A percentile compares a stretch with the other conserved stretches of the same genome.
These are phyloP conservation scores for Lasioglossum albipes DNA, from an alignment of 1,140 invertebrate genomes.

Conservation along the genomic window DNA sequence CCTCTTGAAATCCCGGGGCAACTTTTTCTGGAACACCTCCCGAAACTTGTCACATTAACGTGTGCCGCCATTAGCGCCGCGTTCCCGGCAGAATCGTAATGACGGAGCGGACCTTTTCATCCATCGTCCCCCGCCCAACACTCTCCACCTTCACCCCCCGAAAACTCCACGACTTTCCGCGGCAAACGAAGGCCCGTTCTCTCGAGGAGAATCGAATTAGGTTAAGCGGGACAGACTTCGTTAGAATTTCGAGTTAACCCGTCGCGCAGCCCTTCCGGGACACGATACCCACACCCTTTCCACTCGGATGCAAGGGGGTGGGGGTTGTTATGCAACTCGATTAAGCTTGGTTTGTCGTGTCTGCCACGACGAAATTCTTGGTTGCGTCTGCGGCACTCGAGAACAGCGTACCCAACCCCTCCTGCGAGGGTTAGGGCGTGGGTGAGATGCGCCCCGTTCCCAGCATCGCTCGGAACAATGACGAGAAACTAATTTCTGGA, in stretches of 20 bases:
- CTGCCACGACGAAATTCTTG: constrained; percentile 25
- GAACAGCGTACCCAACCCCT: background rate
- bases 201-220: constrained; percentile 37
- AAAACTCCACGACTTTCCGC: background rate
- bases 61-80: background rate
- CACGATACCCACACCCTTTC: background rate
- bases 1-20: background rate
- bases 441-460: background rate
- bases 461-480: background rate
- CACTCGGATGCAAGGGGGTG: too few species aligned
- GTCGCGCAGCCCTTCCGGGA: constrained; percentile 7
- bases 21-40: background rate
- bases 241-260: constrained; percentile 36
- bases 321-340: constrained; percentile 47
- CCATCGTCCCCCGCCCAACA: background rate
- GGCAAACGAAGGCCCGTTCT: background rate
- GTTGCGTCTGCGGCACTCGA: background rate
- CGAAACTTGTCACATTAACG: background rate
- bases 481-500: constrained; percentile 5
- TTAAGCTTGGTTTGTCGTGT: constrained; percentile 45
- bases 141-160: background rate
- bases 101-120: background rate
- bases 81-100: background rate
- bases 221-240: constrained; percentile 41
- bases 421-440: background rate